Evolutionary conservation across 2,797 vertebrate genomes (phyloP), one percentile per base, ranked within the genome.

Genomic region (Amblyopsis hoosieri): DNA sequence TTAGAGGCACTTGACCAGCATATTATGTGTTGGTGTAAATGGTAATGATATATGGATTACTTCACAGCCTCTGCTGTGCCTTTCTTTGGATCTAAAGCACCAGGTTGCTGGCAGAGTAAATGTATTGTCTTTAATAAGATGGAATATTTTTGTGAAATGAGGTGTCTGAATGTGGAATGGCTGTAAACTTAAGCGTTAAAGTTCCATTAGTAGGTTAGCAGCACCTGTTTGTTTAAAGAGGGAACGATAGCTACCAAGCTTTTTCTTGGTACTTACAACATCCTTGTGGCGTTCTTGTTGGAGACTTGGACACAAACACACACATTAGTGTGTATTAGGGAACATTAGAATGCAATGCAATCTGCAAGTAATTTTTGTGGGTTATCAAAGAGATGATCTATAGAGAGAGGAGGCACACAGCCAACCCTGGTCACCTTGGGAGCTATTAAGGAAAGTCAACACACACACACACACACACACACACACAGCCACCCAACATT

Each of bases 291-390:
- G 49, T 49, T 75, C 60, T 14, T 57, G 29, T 58, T 71, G 61
- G 66, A 78, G 67, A 65, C 50, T 11, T 53, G 64, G 64, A 51
- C 60, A 56, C 54, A 71, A 61, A 65, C 66, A 64, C 72, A 69
- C 69, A 79, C 62, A 74, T 29, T 61, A 62, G 53, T 50, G 57
- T 19, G 59, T 66, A 50, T 62, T 69, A 58, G 42, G 59, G 51
- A 56, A 45, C 69, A 59, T 72, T 66, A 82, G 60, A 83, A 83
- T 56, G 60, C 71, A 70, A 54, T 8, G 60, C 85, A 92, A 89
- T 91, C 91, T 92, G 92, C 66, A 75, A 92, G 86, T 88, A 89
- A 93, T 93, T 93, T 92, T 67, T 81, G 69, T 71, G 61, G 53
- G 75, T 87, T 88, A 93, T 93, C 83, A 64, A 64, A 54, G 69